Conservation (phyloP, 2,113 vertebrate genomes). For the Papio anubis region DNA sequence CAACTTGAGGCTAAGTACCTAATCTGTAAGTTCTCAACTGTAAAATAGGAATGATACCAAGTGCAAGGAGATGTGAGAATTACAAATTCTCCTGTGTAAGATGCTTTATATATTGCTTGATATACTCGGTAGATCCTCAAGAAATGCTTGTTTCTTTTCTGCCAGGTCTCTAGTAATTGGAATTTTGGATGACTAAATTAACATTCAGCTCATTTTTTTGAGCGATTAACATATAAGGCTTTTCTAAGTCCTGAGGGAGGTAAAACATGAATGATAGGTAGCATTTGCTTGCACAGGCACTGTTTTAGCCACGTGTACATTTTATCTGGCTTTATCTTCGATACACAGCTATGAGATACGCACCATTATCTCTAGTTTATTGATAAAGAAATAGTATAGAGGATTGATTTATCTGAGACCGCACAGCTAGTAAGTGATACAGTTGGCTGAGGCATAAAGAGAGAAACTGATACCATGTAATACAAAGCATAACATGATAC, state of each 20-base stretch:
- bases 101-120: neutral
- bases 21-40: slow-evolving; percentile 5
- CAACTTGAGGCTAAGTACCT: neutral
- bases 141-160: neutral
- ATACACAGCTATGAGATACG: neutral
- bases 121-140: neutral
- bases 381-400: neutral
- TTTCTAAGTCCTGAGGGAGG: neutral
- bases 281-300: neutral
- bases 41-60: slow-evolving; percentile 17
- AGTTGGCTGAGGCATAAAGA: neutral
- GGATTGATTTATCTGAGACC: neutral
- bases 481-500: neutral
- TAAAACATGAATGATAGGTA: neutral
- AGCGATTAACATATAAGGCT: neutral
- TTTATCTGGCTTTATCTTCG: neutral
- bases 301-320: neutral
- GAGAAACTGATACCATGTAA: neutral
- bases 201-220: neutral
- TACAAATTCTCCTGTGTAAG: neutral
- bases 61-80: neutral
- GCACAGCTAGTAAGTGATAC: neutral
- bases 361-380: neutral
- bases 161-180: neutral
- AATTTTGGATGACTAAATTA: neutral